Evolutionary conservation across 1,140 invertebrate genomes (phyloP), one percentile per base, ranked within the genome.

Genomic region (Halotydeus destructor): DNA sequence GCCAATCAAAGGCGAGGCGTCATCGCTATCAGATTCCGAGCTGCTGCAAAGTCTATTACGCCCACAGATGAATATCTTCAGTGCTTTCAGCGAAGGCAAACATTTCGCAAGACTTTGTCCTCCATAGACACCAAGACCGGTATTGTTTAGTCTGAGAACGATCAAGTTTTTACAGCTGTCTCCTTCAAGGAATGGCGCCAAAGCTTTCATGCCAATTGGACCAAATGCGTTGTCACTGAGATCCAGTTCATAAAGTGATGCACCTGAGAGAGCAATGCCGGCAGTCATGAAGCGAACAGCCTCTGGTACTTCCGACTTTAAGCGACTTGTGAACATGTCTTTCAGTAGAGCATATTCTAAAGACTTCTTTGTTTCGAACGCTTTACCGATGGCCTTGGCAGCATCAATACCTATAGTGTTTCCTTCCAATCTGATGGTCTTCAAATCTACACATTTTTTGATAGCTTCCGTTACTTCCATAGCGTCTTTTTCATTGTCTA

Each of bases 181-280:
- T 35, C 83, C 88, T 45, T 72, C 71, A 11, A 99, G 60, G 11
- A 97, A 67, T 16, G 75, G 69, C n/a, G 76, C 74, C 32, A 99
- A 63, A 3, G 85, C 86, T 49, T 77, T 67, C 37, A 96, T 78
- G 27, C 88, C 91, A 55, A 91, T 84, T 0, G 91, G 89, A 4
- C 93, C 93, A 57, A 98, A 80, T 0, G 93, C 93, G 69, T 98
- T 99, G 57, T 98, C 91, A 63, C 88, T 94, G 1, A 98, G 66
- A 56, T 98, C 88, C 8, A 99, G 60, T 49, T 85, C 78, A 0
- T 74, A 70, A 0, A 99, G 64, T 3, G 71, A 63, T 2, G 82
- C 80, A 2, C 71, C 69, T 0, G 85, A 78, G 8, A 56, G 52
- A 38, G 83, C 81, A 35, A 98, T 69, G 4, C 81, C 86, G 45